phyloP scores from a whole-genome alignment of 2,888 invertebrate genomes.

The Scaptodrosophila latifasciaeformis region DNA sequence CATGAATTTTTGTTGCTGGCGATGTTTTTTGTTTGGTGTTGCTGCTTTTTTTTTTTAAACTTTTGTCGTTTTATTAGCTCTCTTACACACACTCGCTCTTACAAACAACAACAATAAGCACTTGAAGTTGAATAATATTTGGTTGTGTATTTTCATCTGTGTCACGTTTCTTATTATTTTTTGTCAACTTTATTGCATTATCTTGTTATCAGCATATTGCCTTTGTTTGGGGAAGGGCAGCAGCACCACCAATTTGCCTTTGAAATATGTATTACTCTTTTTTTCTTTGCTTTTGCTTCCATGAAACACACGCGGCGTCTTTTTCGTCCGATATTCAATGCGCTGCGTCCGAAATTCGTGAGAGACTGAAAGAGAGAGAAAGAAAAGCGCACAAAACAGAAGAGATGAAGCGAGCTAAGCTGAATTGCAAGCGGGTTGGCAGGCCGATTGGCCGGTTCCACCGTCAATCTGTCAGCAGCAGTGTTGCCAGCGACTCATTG shows the following conservation, averaged over 20 bases:
- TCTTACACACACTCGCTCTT: neutral
- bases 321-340: constrained; percentile 36
- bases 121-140: neutral
- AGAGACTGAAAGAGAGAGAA: constrained; percentile 22
- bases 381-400: constrained; percentile 15
- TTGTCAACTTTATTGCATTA: constrained; percentile 38
- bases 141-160: constrained; percentile 10
- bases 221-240: constrained; percentile 26
- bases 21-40: constrained; percentile 13
- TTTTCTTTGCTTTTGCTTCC: constrained; percentile 39
- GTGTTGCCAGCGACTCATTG: no score
- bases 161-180: constrained; percentile 26
- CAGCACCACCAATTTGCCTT: constrained; percentile 27
- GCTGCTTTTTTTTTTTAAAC: constrained; percentile 5
- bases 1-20: neutral
- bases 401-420: no score
- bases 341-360: constrained; percentile 50
- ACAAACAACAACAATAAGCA: neutral
- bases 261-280: constrained; percentile 29
- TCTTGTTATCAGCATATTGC: constrained; percentile 50
- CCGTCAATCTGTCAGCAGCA: no score
- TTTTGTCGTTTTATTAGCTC: constrained; percentile 4
- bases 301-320: constrained; percentile 52
- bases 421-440: no score
- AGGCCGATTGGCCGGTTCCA: no score